These are phyloP conservation scores for Thunnus albacares DNA, from an alignment of 2,797 vertebrate genomes.

Conservation along the genomic window DNA sequence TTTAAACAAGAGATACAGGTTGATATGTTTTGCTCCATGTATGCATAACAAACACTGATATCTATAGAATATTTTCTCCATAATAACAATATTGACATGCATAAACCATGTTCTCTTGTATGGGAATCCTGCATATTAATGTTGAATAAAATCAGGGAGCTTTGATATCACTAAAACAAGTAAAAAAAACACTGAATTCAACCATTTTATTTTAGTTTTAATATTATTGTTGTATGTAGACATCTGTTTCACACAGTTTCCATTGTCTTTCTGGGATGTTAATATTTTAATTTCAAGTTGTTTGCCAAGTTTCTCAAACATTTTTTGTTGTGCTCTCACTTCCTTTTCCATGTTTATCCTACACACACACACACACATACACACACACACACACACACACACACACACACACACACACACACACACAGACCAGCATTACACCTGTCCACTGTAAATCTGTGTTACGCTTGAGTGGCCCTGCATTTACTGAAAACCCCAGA, in stretches of 20 bases:
- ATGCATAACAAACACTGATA: background rate
- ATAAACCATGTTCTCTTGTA: background rate
- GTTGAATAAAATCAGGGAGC: background rate
- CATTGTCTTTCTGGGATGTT: background rate
- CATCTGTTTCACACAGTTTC: background rate
- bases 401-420: background rate
- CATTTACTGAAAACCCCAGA: slow-evolving; percentile 1
- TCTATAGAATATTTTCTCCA: background rate
- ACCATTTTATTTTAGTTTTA: background rate
- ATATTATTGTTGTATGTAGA: background rate
- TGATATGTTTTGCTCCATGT: background rate
- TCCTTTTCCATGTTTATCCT: slow-evolving; percentile 70
- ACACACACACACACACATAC: background rate
- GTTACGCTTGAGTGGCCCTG: background rate
- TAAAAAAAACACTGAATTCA: background rate
- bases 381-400: background rate
- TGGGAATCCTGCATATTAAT: background rate
- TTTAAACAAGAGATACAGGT: background rate
- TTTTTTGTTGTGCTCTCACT: background rate
- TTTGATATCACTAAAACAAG: background rate
- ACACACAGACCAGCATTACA: slow-evolving; percentile 19
- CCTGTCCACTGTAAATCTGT: slow-evolving; percentile 2
- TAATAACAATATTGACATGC: background rate
- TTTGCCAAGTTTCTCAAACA: background rate
- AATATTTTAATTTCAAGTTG: background rate